Percentiles rank a stretch among this genome's conserved stretches.
phyloP scores from a whole-genome alignment of 2,888 invertebrate species.

The Perizoma affinitatum region DNA sequence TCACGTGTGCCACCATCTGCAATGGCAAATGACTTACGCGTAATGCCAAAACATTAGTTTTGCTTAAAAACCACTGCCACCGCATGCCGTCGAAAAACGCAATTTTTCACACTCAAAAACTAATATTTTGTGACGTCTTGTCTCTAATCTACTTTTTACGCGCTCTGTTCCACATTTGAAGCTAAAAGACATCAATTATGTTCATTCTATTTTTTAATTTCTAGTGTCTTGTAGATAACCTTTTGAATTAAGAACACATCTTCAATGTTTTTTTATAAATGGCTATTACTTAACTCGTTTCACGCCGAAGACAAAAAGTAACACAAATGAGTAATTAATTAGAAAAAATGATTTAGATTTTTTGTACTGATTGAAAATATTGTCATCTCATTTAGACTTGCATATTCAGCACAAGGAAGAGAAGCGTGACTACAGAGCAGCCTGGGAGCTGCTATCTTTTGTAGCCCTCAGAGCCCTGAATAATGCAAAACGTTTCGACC shows the following conservation, averaged over 20 bases:
- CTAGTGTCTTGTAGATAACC: too few species aligned
- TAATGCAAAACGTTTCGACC: conserved; percentile 71
- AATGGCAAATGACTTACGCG: conserved; percentile 61
- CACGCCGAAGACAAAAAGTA: too few species aligned
- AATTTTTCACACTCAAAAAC: conserved; percentile 81
- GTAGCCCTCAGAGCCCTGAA: conserved; percentile 57
- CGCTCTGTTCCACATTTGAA: conserved; percentile 31
- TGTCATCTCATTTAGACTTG: conserved; percentile 4
- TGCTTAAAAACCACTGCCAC: conserved; percentile 71
- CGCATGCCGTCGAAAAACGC: conserved; percentile 74
- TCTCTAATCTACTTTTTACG: conserved; percentile 61
- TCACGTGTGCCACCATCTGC: conserved; percentile 73
- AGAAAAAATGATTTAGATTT: too few species aligned
- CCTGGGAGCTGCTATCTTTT: conserved; percentile 64
- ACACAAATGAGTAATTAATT: too few species aligned
- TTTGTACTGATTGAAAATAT: background rate
- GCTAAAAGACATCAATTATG: conserved; percentile 18
- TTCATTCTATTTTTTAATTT: conserved; percentile 65
- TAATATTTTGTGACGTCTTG: conserved; percentile 69
- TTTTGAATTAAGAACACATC: too few species aligned
- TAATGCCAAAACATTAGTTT: conserved; percentile 79
- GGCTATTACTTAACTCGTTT: too few species aligned
- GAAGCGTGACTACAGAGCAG: conserved; percentile 66
- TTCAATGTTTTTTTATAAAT: too few species aligned
- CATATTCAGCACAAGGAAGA: conserved; percentile 42